Base-by-base conservation (phyloP, 2,888 invertebrate genomes). In the Hemaris fuciformis region DNA sequence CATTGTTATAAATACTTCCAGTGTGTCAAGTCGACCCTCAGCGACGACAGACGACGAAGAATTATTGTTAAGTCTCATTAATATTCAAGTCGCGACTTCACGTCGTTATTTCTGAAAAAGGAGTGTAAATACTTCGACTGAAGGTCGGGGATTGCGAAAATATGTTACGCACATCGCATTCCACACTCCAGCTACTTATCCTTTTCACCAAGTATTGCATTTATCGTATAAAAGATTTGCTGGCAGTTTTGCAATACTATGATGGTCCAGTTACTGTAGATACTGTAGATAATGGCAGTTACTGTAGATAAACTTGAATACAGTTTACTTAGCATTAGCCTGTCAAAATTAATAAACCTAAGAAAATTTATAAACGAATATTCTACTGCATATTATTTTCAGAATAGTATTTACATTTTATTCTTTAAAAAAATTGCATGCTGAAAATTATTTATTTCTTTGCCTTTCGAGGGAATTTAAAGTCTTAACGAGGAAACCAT, bases 1-100 rank as follows among this genome's bases (percentile, higher is more conserved):
- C 22, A 15, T 22, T 15, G 34, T 38, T 34, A 59, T 46, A 59
- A 59, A 59, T 59, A 59, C 27, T 8, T 38, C 34, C n/a, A 42
- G 41, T 43, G 27, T 58, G 59, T 59, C 59, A 59, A 34, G 46
- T 6, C 45, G 45, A 46, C 46, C 59, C 59, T 59, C 59, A 23
- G 34, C 23, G 45, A 27, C 20, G 23, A 15, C 34, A n/a, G 45
- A 15, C n/a, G 23, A 18, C 34, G 15, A 58, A 62, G 46, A 42
- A 42, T 25, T 27, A 59, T 62, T 59, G 59, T 62, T 42, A 31
- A 46, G 41, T 25, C 23, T 53, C 46, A 61, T 63, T 61, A 58
- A 27, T 57, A 63, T 63, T 46, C 63, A 53, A 7, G 48, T 7
- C 31, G 48, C 58, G 27, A 38, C 57, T 18, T 10, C 46, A 23